These are phyloP conservation scores for Ectemnius lituratus DNA, from an alignment of 2,888 invertebrate genomes.

Conservation along the genomic window DNA sequence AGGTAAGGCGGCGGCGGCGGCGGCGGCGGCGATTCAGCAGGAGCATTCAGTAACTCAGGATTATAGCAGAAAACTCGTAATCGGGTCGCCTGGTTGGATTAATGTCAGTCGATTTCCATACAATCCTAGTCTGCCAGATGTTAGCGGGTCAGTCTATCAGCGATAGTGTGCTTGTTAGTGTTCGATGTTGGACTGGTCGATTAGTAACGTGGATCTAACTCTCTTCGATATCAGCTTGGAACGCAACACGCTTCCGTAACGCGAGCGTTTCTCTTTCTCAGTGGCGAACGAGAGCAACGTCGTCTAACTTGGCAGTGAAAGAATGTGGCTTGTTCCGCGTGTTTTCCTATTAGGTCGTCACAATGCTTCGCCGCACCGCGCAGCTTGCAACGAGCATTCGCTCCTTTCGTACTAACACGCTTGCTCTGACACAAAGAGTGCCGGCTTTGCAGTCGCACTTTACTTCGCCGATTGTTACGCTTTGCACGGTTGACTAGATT, in stretches of 20 bases:
- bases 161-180: constrained; percentile 25
- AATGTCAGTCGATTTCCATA: constrained; percentile 49
- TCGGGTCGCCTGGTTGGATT: constrained; percentile 43
- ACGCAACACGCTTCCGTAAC: constrained; percentile 11
- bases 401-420: constrained; percentile 23
- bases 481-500: constrained; percentile 17
- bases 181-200: constrained; percentile 20
- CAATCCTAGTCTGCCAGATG: constrained; percentile 41
- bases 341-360: constrained; percentile 46
- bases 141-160: constrained; percentile 37
- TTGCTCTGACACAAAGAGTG: constrained; percentile 19
- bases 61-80: constrained; percentile 20
- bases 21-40: too few species aligned
- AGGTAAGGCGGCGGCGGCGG: too few species aligned
- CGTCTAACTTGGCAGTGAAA: constrained; percentile 32
- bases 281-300: constrained; percentile 17
- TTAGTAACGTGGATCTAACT: constrained; percentile 28
- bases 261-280: not conserved
- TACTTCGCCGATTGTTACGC: not conserved
- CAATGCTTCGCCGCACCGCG: constrained; percentile 17
- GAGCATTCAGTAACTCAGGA: too few species aligned
- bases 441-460: not conserved
- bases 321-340: constrained; percentile 45
- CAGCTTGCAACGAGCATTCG: not conserved
- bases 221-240: constrained; percentile 17